phyloP scores from a whole-genome alignment of 2,888 invertebrate genomes.

The Drosophila kambysellisi region DNA sequence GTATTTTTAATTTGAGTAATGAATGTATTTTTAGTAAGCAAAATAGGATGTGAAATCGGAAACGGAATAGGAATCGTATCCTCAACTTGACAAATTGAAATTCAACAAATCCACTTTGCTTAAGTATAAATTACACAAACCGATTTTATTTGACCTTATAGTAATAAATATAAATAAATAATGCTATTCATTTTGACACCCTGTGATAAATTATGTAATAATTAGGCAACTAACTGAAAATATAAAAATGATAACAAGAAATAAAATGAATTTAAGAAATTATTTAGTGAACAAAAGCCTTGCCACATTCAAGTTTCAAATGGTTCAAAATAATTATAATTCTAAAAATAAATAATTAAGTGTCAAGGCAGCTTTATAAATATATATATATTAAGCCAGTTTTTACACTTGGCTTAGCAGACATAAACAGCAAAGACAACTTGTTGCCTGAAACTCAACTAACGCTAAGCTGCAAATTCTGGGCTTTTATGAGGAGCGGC shows the following conservation, averaged over 20 bases:
- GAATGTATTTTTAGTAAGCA: background rate
- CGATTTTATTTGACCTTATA: background rate
- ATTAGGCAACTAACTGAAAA: background rate
- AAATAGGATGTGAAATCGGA: background rate
- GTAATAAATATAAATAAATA: too few species aligned
- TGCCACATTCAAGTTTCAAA: background rate
- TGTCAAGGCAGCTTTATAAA: background rate
- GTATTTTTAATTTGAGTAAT: background rate
- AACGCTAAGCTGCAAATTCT: background rate
- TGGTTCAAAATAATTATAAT: background rate
- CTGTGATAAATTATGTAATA: too few species aligned
- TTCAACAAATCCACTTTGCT: too few species aligned
- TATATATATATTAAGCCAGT: slow-evolving; percentile 8
- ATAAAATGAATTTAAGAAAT: background rate
- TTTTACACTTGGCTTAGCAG: slow-evolving; percentile 2
- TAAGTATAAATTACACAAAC: too few species aligned
- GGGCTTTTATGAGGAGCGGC: slow-evolving; percentile 15
- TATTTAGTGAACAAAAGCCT: background rate
- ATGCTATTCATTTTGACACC: too few species aligned
- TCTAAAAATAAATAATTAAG: background rate
- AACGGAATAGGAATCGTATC: background rate
- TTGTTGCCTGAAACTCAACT: slow-evolving; percentile 28
- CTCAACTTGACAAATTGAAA: too few species aligned
- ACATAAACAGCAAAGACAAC: slow-evolving; percentile 23
- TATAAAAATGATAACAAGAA: too few species aligned